Percentiles rank a stretch among this genome's conserved stretches.
These are phyloP conservation scores for Ceraclea dissimilis DNA, from an alignment of 2,888 invertebrate genomes.

Conservation along the genomic window DNA sequence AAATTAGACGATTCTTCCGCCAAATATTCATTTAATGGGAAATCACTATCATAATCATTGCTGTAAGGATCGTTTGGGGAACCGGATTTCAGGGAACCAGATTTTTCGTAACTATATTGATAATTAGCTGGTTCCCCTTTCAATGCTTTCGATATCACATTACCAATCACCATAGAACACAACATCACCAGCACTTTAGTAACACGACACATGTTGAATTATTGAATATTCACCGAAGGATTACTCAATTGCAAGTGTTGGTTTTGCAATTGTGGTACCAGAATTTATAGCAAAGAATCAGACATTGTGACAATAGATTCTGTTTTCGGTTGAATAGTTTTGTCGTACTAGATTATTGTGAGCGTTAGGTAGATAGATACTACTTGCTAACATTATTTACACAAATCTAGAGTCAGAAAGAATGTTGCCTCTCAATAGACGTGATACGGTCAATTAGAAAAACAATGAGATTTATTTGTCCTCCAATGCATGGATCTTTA, in stretches of 20 bases:
- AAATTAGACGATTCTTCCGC: constrained; percentile 29
- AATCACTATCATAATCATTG: constrained; percentile 50
- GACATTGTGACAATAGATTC: constrained; percentile 9
- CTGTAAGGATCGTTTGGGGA: constrained; percentile 36
- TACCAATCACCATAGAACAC: constrained; percentile 14
- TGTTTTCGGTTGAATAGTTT: constrained; percentile 24
- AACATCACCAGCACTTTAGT: constrained; percentile 8
- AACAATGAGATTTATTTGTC: constrained; percentile 9
- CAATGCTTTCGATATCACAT: constrained; percentile 3
- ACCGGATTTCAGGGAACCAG: constrained; percentile 35
- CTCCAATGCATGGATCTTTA: constrained; percentile 7
- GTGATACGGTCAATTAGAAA: constrained; percentile 10
- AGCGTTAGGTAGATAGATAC: constrained; percentile 9
- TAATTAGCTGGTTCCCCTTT: constrained; percentile 28
- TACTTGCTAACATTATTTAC: constrained; percentile 7
- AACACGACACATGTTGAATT: not conserved
- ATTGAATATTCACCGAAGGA: not conserved
- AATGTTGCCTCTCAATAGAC: constrained; percentile 4
- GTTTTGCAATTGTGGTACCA: constrained; percentile 10
- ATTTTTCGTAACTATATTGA: constrained; percentile 33
- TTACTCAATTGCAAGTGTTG: constrained; percentile 17
- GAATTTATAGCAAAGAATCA: constrained; percentile 23
- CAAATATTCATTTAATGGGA: constrained; percentile 38
- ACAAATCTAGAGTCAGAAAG: constrained; percentile 7
- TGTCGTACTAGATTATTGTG: constrained; percentile 25